Evolutionary conservation across 2,888 invertebrate genomes (phyloP), one percentile per base, ranked within the genome.

Genomic region (Yponomeuta plumbellus): DNA sequence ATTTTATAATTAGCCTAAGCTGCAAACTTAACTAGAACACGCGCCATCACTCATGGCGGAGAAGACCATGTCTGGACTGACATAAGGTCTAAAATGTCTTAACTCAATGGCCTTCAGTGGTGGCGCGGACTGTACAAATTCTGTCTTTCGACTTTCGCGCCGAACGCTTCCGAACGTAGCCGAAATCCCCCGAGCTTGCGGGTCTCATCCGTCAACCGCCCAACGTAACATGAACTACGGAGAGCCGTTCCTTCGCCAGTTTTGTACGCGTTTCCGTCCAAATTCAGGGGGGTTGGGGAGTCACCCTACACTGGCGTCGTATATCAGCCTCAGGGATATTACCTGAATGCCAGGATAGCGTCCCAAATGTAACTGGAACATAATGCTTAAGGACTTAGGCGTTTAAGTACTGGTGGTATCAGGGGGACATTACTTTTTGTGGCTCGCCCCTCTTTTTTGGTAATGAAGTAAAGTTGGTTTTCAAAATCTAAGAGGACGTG

Each of bases 291-390:
- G 34, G 8, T 5, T 71, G 71, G 70, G 62, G 66, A 70, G 61
- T 72, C 72, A 66, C 64, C 57, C 20, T 70, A 68, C 3, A 3
- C 68, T 79, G 80, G 81, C 70, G 66, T 56, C 66, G 64, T 67
- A 52, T 39, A 65, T 65, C 69, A 71, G 67, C 67, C 73, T 72
- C 73, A 56, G 73, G 77, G 76, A 77, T 80, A 79, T 80, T 76
- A 79, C 81, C 81, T 79, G 79, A 74, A 76, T 75, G 69, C 74
- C 71, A 73, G 66, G 70, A 71, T 73, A 71, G 44, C 44, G 72
- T 71, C 74, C 74, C 75, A 80, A 79, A 82, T 81, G 80, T 78
- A 72, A 76, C 72, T 71, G 70, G 69, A 69, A 69, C 70, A 57
- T 56, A 57, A 52, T 61, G 61, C 34, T 61, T 34, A 34, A 61